Evolutionary conservation across 2,888 invertebrate species (phyloP).

Genomic region (Kryphioiulus occultus): DNA sequence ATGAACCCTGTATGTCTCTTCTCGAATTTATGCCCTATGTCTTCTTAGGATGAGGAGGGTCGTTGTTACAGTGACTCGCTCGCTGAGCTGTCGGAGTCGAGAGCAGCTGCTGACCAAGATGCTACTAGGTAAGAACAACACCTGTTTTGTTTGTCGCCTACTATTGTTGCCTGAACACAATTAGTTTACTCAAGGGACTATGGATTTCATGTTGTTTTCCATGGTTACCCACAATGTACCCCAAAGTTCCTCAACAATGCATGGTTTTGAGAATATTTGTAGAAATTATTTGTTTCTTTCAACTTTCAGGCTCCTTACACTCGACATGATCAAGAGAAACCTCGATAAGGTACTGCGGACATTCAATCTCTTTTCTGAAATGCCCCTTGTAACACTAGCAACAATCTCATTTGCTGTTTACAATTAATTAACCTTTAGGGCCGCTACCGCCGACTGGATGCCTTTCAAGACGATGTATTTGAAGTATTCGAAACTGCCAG

Average conservation of each 20-base stretch:
- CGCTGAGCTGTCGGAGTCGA: slow-evolving; percentile 90
- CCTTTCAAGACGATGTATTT: slow-evolving; percentile 97
- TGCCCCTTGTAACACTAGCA: too few species aligned
- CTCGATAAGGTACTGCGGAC: slow-evolving; percentile 71
- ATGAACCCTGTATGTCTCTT: too few species aligned
- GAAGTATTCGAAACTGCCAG: slow-evolving; percentile 88
- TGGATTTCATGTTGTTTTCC: too few species aligned
- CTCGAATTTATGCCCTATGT: too few species aligned
- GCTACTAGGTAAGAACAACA: slow-evolving; percentile 54
- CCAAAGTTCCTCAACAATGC: too few species aligned
- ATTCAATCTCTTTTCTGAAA: too few species aligned
- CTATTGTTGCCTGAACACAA: too few species aligned
- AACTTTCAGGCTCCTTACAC: slow-evolving; percentile 54
- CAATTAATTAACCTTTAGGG: slow-evolving; percentile 66
- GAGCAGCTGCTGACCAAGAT: slow-evolving; percentile 63
- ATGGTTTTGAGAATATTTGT: too few species aligned
- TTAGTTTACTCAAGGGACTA: too few species aligned
- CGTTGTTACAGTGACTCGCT: slow-evolving; percentile 96
- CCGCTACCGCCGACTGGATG: slow-evolving; percentile 89
- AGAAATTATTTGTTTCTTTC: slow-evolving; percentile 40
- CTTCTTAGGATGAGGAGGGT: slow-evolving; percentile 82
- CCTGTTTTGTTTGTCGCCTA: too few species aligned
- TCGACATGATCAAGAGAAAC: slow-evolving; percentile 88
- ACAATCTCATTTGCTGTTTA: too few species aligned
- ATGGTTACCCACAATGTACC: too few species aligned